Evolutionary conservation across 1,140 invertebrate genomes (phyloP).

Genomic region (Batillaria attramentaria): DNA sequence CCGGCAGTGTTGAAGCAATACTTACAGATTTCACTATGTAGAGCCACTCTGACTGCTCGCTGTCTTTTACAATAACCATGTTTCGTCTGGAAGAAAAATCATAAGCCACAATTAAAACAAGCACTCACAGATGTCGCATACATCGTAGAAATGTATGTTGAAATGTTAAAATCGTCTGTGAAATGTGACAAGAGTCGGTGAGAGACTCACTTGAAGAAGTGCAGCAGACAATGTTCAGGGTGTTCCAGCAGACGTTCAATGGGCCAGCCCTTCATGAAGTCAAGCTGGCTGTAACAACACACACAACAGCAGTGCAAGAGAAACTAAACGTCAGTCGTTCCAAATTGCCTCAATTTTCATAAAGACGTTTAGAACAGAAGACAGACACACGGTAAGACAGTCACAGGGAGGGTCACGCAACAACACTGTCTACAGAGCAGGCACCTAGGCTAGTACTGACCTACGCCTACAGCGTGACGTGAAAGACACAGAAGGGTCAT

Average conservation of each 20-base stretch:
- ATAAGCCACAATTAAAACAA: constrained; percentile 30
- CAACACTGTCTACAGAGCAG: no score
- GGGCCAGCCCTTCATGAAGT: constrained; percentile 69
- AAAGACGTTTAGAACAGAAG: no score
- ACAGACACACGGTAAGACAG: no score
- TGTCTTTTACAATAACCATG: constrained; percentile 66
- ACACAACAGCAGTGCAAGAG: no score
- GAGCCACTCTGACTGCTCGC: constrained; percentile 64
- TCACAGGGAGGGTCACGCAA: no score
- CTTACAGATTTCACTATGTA: constrained; percentile 69
- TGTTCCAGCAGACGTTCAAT: constrained; percentile 63
- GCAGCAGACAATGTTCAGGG: constrained; percentile 64
- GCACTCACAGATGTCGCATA: background rate
- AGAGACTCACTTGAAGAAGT: constrained; percentile 68
- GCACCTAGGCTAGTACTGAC: no score
- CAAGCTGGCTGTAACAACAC: constrained; percentile 55
- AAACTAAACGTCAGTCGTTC: no score
- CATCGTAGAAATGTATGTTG: no score
- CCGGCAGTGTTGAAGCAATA: no score
- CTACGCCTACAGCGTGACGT: no score
- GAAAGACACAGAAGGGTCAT: no score
- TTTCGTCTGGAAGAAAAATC: constrained; percentile 55
- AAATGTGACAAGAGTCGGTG: background rate
- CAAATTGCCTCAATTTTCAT: no score
- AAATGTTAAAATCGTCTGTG: background rate